Evolutionary conservation across 1,140 invertebrate species (phyloP), one percentile per base, ranked within the genome.

Genomic region (Euglossa dilemma): DNA sequence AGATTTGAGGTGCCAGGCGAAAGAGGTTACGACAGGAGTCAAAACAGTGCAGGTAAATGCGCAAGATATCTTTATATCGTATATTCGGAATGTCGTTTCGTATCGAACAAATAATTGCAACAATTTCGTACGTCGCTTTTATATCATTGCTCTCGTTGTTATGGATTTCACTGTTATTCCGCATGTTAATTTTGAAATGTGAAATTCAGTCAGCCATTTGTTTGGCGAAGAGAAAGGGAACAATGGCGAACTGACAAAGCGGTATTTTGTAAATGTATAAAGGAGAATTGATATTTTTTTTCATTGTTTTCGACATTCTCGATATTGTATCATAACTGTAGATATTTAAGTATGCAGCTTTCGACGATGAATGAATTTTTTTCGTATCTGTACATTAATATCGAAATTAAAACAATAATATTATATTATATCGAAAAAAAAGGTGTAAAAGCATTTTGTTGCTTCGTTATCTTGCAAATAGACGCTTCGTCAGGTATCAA

Each of bases 291-390:
- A 66, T 50, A 43, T 50, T 25, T 28, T 16, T 50, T 69, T 69
- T 18, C 1, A 36, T 14, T 47, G 1, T 8, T 45, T n/a, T 67
- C 45, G 36, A 36, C 6, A 3, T 64, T 36, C 43, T 64, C 16
- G 7, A 6, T 57, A n/a, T n/a, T 7, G 8, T 9, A 5, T 6
- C 18, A 5, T 57, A 0, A 7, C 6, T n/a, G 3, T 0, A n/a
- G 20, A 5, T 57, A 57, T 57, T 9, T 9, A n/a, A 2, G 14
- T 52, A 52, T 52, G 14, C 14, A 16, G 50, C 14, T 11, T 50
- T 52, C 14, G 14, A 52, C 14, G 6, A 52, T 52, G 14, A 52
- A 52, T 52, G 16, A 52, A 6, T 52, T 4, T 9, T 12, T 50
- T 50, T 50, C 11, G 14, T 52, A 52, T 52, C 5, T 52, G 12